Evolutionary conservation across 2,797 vertebrate species (phyloP), one percentile per base, ranked within the genome.

Genomic region (Hemibagrus guttatus): DNA sequence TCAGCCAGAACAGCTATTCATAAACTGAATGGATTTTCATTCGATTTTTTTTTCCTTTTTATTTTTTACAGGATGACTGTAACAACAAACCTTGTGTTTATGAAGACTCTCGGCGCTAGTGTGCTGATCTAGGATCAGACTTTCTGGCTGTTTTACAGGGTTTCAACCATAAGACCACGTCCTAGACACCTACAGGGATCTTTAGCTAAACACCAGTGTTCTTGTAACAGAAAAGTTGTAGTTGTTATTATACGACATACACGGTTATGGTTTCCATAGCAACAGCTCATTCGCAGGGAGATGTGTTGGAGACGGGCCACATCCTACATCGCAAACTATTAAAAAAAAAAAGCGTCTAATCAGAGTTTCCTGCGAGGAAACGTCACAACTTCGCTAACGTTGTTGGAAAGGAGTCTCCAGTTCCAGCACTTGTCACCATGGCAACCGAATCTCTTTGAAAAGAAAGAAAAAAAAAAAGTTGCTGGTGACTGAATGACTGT

Each of bases 1-100:
- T 83, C 71, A 83, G 49, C 86, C 81, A 16, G 72, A 84, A 63
- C 86, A 68, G 72, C 81, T 28, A 58, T 31, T 49, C 31, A 63
- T 63, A 58, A 58, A 82, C 61, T 52, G 59, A 81, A 85, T 49
- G n/a, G 23, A 80, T n/a, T 54, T 23, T 81, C 12, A 17, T 68
- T 42, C 35, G 46, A 28, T 58, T 52, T 35, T 23, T 63, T 19
- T 8, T 3, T 23, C 1, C 23, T 16, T 46, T 31, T n/a, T n/a
- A n/a, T n/a, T 28, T 59, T 58, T 56, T 71, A 39, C 68, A 35
- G 66, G 21, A 39, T 63, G 54, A 83, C 81, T 46, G 26, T 64
- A 86, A 87, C n/a, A 58, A 42, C 71, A 46, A 59, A 68, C 61
- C 28, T 35, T 21, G 8, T 31, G 46, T 76, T 66, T 64, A 68